Base-by-base conservation (phyloP, 2,888 invertebrate genomes). In the Actias luna region DNA sequence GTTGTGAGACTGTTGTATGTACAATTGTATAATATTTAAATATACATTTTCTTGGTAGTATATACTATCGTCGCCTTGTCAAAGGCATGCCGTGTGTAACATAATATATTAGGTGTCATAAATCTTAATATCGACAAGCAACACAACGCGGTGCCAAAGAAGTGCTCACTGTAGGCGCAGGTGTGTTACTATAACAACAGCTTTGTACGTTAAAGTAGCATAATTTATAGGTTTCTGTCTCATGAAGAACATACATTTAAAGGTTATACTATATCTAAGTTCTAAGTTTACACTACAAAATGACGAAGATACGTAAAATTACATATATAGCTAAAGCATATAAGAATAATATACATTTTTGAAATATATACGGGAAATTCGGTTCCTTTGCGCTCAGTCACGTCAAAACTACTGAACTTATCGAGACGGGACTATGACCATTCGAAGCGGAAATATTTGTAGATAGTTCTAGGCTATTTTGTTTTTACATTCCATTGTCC, bases 121-220 rank as follows among this genome's bases (percentile, higher is more conserved):
- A 55, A 55, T 55, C 55, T 29, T 29, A 55, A 55, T 29, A 55
- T 55, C 55, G 55, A 55, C 55, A 55, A 55, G 55, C 55, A 27
- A 16, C 29, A 55, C 55, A n/a, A 29, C 29, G 16, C 55, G 29
- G 14, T 55, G 55, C 29, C 55, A 55, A 55, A 55, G 55, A 55
- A 55, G 55, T 8, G 55, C 55, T 55, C 55, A n/a, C 27, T 55
- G 29, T 55, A 29, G 29, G n/a, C 55, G 14, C 55, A 55, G 55
- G 55, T 29, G 55, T 29, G 55, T 29, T n/a, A n/a, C 55, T 29
- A 55, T 55, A 55, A 55, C 55, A 55, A 55, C 55, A 29, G 29
- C 55, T 55, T 55, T 1, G 27, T 14, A 52, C 14, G 27, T 27
- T 55, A 29, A 29, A 29, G 29, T 29, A 29, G 8, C n/a, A 55